Base-by-base conservation (phyloP, 2,888 invertebrate genomes). In the Dastarcus helophoroides region DNA sequence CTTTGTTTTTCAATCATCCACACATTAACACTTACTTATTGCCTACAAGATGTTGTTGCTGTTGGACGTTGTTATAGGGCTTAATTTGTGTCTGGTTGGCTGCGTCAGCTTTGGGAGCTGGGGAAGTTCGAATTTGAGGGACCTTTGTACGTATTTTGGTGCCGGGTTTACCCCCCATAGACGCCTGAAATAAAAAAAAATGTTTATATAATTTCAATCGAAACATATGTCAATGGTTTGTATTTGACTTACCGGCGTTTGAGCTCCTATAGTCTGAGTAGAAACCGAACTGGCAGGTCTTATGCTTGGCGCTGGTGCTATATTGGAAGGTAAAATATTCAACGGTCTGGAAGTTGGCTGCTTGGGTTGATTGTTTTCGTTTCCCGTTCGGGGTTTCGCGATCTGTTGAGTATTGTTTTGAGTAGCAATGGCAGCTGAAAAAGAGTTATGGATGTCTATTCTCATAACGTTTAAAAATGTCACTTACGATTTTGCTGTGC, bases 231-330 rank as follows among this genome's bases (percentile, higher is more conserved):
- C n/a, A n/a, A n/a, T n/a, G n/a, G n/a, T n/a, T n/a, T n/a, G n/a
- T n/a, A n/a, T n/a, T n/a, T n/a, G 29, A 45, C 51, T 43, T 51
- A 69, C 71, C 54, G 70, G 70, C 1, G 68, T 60, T 51, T 73
- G 73, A 29, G 67, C 71, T 26, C 57, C 60, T 31, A 59, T 59
- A 1, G 88, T 88, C 60, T 88, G 88, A 0, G 88, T 88, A 4
- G 86, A 85, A 7, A 88, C 86, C 0, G 84, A 84, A 44, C 83
- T 79, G 3, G 67, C 82, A 0, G 86, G 84, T 28, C 86, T 68
- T 40, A 82, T 75, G 44, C 70, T 71, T 9, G 67, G 62, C 29
- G 69, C 62, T n/a, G 67, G 62, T 29, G 55, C 64, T n/a, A n/a
- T n/a, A 47, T 72, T 67, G 64, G 62, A 61, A 62, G 62, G 58